Evolutionary conservation across 2,113 vertebrate genomes (phyloP).

Genomic region (Cygnus atratus): DNA sequence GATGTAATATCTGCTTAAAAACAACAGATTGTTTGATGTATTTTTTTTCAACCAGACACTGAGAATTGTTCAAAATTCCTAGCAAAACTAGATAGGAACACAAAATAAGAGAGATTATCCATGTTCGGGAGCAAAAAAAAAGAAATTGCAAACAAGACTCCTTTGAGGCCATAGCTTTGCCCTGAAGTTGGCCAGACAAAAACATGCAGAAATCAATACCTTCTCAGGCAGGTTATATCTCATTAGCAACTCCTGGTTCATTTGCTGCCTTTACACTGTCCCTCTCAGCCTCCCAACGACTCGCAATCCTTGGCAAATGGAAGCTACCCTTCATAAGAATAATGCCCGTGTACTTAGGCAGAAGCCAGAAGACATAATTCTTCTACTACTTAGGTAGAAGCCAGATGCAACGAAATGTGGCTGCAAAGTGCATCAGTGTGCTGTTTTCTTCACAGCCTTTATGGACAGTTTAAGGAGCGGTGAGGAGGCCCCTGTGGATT

Average conservation of each 20-base stretch:
- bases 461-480: not conserved
- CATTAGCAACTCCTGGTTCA: not conserved
- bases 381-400: not conserved
- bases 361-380: not conserved
- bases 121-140: not conserved
- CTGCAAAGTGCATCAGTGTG: not conserved
- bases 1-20: not conserved
- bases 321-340: not conserved
- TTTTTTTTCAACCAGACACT: not conserved
- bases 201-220: not conserved
- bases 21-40: not conserved
- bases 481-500: rapidly evolving
- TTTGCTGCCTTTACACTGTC: not conserved
- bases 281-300: not conserved
- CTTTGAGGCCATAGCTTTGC: not conserved
- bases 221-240: not conserved
- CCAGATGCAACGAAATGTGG: rapidly evolving
- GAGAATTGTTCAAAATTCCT: not conserved
- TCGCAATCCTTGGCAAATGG: not conserved
- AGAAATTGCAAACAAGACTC: not conserved
- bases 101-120: not conserved
- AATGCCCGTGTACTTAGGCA: rapidly evolving
- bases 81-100: not conserved
- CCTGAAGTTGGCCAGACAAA: not conserved
- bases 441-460: not conserved